Percentiles rank a stretch among this genome's conserved stretches.
Evolutionary conservation across 2,113 vertebrate genomes (phyloP).

Genomic region (Micronisus gabar): DNA sequence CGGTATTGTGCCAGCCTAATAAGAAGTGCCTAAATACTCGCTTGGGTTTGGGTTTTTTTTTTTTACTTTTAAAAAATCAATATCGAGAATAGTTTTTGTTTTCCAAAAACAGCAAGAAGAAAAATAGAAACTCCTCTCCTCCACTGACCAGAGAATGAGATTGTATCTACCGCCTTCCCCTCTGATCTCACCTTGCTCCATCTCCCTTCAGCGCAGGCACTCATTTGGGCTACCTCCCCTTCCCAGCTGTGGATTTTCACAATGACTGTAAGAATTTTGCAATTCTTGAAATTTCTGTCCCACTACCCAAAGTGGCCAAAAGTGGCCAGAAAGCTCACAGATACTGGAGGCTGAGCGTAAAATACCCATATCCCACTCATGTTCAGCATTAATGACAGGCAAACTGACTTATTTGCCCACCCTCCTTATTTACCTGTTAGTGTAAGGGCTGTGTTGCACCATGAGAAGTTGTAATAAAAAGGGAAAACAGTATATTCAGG

Average conservation of each 20-base stretch:
- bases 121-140: neutral
- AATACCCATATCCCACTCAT: neutral
- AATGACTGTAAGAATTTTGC: neutral
- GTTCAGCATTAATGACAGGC: neutral
- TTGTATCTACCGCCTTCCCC: neutral
- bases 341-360: neutral
- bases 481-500: neutral
- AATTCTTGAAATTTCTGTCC: neutral
- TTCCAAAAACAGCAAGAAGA: neutral
- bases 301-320: neutral
- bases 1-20: neutral
- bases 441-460: neutral
- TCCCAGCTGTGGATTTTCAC: neutral
- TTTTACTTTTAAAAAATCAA: neutral
- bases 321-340: neutral
- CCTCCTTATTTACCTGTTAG: neutral
- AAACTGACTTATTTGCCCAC: neutral
- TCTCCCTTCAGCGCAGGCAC: neutral
- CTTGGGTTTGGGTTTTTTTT: neutral
- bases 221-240: neutral
- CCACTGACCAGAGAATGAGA: neutral
- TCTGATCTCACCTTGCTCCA: neutral
- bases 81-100: neutral
- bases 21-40: neutral
- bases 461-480: neutral